Base-by-base conservation (phyloP, 2,797 vertebrate genomes). In the Sebastes itinus region DNA sequence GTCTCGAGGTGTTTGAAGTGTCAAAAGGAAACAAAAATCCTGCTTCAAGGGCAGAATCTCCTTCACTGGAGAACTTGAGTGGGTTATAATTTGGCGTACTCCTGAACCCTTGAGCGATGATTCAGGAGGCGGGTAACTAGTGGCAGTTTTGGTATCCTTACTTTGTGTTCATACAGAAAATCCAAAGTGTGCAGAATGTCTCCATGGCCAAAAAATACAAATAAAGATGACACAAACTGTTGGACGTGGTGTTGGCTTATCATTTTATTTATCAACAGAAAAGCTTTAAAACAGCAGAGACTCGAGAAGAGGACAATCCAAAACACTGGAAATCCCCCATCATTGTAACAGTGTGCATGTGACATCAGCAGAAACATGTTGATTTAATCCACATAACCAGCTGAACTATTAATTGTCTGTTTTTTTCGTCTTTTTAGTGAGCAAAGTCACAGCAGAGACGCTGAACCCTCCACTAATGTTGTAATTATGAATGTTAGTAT, bases 181-280 rank as follows among this genome's bases (percentile, higher is more conserved):
- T 88, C 87, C 80, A 75, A 89, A 89, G 82, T 87, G 86, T 92
- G 86, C 83, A 89, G 81, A 83, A 88, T 85, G 88, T 92, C 81
- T 90, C 65, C 68, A 49, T 73, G 52, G 72, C 52, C 63, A 71
- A 75, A 85, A 89, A 78, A 80, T 11, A 42, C 22, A 55, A 91
- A 93, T 88, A 92, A 92, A 92, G 80, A 80, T 7, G 58, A 88
- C 77, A 84, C 88, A 89, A 92, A 93, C 89, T 77, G 82, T 81
- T 87, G 60, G 54, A 80, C 5, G 55, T 83, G 66, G 75, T 11
- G 11, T 83, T 79, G 70, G 55, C 61, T 67, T 35, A 16, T 84
- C 14, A 4, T 89, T 93, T 92, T 92, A 90, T 91, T 94, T 75
- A 76, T 77, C 81, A 77, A 88, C 82, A 72, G 79, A 63, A 87